Base-by-base conservation (phyloP, 2,797 vertebrate species). In the Carapus acus region DNA sequence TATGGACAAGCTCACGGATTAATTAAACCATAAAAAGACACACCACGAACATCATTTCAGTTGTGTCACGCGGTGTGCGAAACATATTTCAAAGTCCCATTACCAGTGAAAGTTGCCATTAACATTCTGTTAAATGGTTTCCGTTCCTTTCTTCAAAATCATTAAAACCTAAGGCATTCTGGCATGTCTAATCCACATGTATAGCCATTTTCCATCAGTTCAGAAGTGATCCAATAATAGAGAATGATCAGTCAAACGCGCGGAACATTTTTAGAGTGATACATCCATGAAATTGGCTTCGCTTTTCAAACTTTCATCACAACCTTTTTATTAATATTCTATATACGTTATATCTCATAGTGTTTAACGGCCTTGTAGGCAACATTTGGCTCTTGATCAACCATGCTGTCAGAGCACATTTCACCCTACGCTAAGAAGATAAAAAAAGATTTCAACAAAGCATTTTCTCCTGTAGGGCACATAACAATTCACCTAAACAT, bases 201-300 rank as follows among this genome's bases (percentile, higher is more conserved):
- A 71, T 69, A 72, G 66, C 71, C 39, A 6, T 81, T 82, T 75
- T 66, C 64, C 62, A 68, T 72, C 44, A 63, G 69, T 67, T 79
- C 56, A 63, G 68, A 78, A 73, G 62, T 56, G 62, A 69, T 64
- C 51, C 61, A 77, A 69, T 82, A 77, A 84, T 74, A 64, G 62
- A 74, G 65, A 71, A 74, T 70, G 74, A 85, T 82, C 78, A 76
- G 60, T 52, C 76, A 73, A 75, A 84, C 77, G 79, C 75, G 71
- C 61, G 43, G 46, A 48, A 53, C 65, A 74, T 79, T 80, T 80
- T 79, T 75, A 66, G 71, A 81, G 73, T 54, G 79, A 83, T 75
- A 78, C 69, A 84, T 74, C 78, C 77, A 83, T 85, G 80, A 86
- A 85, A 86, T 86, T 86, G 77, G 78, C 83, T 85, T 76, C 50